A percentile compares a stretch with the other conserved stretches of the same genome.
Conservation (phyloP, 1,140 invertebrate species). For the Octopus sinensis region DNA sequence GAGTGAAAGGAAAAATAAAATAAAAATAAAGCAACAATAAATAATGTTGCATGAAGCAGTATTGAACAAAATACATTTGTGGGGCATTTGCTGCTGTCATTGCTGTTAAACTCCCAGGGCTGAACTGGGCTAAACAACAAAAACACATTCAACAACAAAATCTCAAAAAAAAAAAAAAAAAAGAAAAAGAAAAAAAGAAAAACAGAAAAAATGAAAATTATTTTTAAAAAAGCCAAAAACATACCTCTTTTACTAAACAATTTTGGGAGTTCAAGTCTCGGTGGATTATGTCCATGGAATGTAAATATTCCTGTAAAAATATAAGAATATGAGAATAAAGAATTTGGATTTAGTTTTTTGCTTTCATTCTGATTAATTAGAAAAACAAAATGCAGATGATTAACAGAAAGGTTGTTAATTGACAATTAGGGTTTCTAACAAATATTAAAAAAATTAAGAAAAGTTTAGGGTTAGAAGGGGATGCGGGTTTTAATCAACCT, state of each 20-base stretch:
- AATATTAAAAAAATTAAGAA: no score
- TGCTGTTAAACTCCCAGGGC: no score
- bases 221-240: constrained; percentile 12
- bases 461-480: no score
- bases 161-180: not conserved
- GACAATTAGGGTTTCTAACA: no score
- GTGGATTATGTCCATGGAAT: constrained; percentile 56
- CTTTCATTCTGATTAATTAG: no score
- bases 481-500: no score
- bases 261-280: constrained; percentile 56
- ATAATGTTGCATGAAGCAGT: no score
- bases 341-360: no score
- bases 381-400: not conserved
- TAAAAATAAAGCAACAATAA: no score
- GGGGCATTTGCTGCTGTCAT: no score
- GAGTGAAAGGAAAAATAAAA: not conserved
- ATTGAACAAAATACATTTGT: no score
- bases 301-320: constrained; percentile 50
- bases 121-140: no score
- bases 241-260: constrained; percentile 52
- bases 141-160: not conserved
- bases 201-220: not conserved
- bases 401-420: not conserved
- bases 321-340: not conserved
- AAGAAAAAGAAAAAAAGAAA: not conserved